Base-by-base conservation (phyloP, 2,113 vertebrate species). In the Indicator maculatus region DNA sequence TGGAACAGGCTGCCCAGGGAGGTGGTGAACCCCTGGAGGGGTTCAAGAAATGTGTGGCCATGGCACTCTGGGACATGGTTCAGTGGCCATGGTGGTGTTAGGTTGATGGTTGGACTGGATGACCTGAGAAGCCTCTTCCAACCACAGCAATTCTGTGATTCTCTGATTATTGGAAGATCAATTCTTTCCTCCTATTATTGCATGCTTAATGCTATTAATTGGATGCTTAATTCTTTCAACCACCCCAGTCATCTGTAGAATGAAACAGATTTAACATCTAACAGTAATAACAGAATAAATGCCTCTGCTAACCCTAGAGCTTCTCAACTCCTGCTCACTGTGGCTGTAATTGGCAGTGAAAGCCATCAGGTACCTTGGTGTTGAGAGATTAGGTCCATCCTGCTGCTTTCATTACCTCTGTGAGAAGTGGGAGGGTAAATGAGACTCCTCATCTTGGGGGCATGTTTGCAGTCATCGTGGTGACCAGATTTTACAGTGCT, bases 281-380 rank as follows among this genome's bases (percentile, higher is more conserved):
- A 47, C 70, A 92, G 67, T 87, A 90, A 82, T 70, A 85, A 78
- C 75, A 67, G 78, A 77, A 85, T 76, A 92, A 89, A 74, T 28
- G 69, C 11, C 63, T 82, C 66, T 91, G 75, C 59, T 45, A 36
- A 38, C 50, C 8, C 0, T 3, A 26, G 74, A 66, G 36, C 28
- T n/a, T 28, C 90, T 63, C 67, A 38, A 4, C 69, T 78, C 6
- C 12, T 83, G 90, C 84, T 88, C 11, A 19, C 52, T 55, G 18
- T 33, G 64, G 24, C 24, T 36, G 53, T 86, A 64, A 45, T 87
- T 55, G 90, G 61, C 76, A 28, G 44, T 83, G 76, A 67, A 61
- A 76, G 84, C 39, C 58, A 79, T 81, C 85, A 67, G 86, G 58
- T 59, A 72, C 61, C 83, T 86, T 82, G 23, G 69, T 81, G 88